Percentiles rank a stretch among this genome's conserved stretches.
phyloP scores from a whole-genome alignment of 1,140 invertebrate species.

The Drosophila nebulosa region DNA sequence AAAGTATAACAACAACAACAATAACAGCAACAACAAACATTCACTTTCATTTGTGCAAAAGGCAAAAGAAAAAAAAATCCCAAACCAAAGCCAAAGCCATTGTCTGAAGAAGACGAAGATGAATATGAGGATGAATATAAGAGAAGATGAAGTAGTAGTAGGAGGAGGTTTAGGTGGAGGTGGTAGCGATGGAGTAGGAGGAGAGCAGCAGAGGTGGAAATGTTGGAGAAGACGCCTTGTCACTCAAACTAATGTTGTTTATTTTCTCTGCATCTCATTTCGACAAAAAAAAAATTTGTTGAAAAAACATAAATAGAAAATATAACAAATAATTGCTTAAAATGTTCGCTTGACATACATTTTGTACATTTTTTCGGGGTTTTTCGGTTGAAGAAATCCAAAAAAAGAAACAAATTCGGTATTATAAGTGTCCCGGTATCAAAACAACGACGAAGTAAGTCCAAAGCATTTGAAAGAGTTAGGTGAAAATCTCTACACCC shows the following conservation, averaged over 20 bases:
- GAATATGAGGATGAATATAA: conserved; percentile 47
- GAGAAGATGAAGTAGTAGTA: background rate
- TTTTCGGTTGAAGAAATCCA: conserved; percentile 24
- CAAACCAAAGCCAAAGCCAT: conserved; percentile 48
- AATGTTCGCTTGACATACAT: conserved; percentile 69
- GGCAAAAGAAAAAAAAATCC: conserved; percentile 14
- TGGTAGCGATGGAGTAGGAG: background rate
- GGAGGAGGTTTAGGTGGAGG: background rate
- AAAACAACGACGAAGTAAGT: background rate
- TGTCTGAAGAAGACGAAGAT: conserved; percentile 31
- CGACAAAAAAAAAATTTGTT: conserved; percentile 37
- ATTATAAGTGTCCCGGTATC: conserved; percentile 4
- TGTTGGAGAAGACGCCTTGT: conserved; percentile 40
- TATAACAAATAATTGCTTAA: conserved; percentile 73
- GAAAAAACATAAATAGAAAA: conserved; percentile 58
- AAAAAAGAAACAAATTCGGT: conserved; percentile 21
- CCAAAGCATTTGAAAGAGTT: background rate
- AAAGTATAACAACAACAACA: conserved; percentile 26
- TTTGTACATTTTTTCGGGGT: background rate
- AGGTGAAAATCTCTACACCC: background rate
- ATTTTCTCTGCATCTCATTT: conserved; percentile 67
- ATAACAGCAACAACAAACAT: conserved; percentile 26
- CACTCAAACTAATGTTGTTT: conserved; percentile 65
- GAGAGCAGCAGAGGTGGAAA: background rate
- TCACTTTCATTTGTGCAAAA: conserved; percentile 70